Evolutionary conservation across 2,888 invertebrate genomes (phyloP), one percentile per base, ranked within the genome.

Genomic region (Drosophila formosana): DNA sequence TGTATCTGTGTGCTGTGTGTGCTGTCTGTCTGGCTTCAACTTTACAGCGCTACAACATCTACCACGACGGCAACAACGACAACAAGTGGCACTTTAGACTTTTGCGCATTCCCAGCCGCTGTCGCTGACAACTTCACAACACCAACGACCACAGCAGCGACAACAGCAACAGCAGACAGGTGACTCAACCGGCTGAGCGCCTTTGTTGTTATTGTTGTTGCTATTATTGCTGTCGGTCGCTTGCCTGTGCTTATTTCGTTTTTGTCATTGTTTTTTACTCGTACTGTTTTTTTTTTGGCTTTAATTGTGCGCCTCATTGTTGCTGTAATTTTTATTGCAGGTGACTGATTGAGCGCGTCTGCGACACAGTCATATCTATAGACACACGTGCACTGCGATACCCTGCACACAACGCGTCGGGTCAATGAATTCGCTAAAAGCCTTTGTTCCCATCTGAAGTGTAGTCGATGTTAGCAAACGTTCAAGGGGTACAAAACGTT

Each of bases 71-170:
- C 61, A 63, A 65, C 58, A 66, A 66, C 69, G 71, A 80, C 64
- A 86, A 86, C 78, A 75, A 80, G 86, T 73, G 80, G 68, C 80
- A 83, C 86, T 88, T 83, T 83, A 87, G 84, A 88, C 88, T 88
- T 88, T 87, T 86, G 85, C 89, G 80, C 80, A 80, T 80, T 89
- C 80, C 80, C 82, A 82, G 83, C 80, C 88, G 77, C 66, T 68
- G 82, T 72, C 70, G 75, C 72, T 67, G 70, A 55, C 49, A 28
- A 60, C 53, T 64, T 63, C 62, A 51, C 47, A 28, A 55, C 53
- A 39, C 4, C 51, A 52, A 11, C 32, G 8, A 11, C 28, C 18
- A 23, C 55, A 30, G 47, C 25, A 41, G n/a, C 32, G 32, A 4
- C 56, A n/a, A 47, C 68, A 43, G n/a, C 56, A 39, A 28, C 66